These are phyloP conservation scores for Isurus oxyrinchus DNA, from an alignment of 2,113 vertebrate genomes.

Conservation along the genomic window DNA sequence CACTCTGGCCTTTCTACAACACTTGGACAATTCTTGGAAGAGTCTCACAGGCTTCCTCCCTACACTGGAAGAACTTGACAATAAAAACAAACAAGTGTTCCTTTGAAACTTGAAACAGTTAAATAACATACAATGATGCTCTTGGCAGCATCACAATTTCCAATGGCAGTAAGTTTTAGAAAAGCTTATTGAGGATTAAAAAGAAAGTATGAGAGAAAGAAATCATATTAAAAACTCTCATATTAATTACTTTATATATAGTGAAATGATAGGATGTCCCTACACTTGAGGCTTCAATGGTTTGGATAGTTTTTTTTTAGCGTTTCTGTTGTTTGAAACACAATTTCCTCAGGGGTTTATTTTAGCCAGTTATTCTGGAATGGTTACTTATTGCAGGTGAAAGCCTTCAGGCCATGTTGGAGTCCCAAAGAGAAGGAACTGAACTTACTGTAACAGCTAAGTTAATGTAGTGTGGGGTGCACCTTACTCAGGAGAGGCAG, in stretches of 20 bases:
- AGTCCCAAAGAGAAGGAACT: neutral
- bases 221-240: neutral
- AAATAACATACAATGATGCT: conserved; percentile 4
- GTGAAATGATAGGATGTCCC: neutral
- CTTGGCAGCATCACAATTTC: neutral
- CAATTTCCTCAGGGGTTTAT: neutral
- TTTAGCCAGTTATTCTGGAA: neutral
- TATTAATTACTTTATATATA: neutral
- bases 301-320: neutral
- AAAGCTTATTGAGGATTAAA: neutral
- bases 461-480: neutral
- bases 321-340: neutral
- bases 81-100: neutral
- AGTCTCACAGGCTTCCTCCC: neutral
- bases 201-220: neutral
- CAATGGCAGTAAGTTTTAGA: conserved; percentile 16
- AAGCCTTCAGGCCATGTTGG: neutral
- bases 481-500: neutral
- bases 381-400: neutral
- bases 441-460: neutral
- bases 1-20: neutral
- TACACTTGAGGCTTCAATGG: neutral
- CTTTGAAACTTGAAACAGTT: neutral
- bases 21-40: neutral
- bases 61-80: neutral